Evolutionary conservation across 2,113 vertebrate genomes (phyloP).

Genomic region (Cisticola juncidis): DNA sequence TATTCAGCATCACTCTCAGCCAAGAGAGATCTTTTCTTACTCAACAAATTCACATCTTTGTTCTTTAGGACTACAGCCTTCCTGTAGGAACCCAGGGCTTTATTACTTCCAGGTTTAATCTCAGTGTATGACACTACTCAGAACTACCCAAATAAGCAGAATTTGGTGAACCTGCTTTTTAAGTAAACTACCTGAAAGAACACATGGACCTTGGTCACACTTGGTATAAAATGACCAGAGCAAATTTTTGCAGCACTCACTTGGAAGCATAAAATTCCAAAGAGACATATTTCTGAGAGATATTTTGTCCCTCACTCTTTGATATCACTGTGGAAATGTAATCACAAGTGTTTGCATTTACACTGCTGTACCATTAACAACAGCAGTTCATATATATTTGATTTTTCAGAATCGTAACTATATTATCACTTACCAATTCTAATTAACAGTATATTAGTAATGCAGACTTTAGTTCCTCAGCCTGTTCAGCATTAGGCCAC

Average conservation of each 20-base stretch:
- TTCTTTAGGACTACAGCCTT: not conserved
- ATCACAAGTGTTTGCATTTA: not conserved
- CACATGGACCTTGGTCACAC: fast-evolving
- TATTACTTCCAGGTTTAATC: not conserved
- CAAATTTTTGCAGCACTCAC: not conserved
- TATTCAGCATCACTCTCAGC: not conserved
- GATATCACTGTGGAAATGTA: not conserved
- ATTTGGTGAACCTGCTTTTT: not conserved
- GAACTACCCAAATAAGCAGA: not conserved
- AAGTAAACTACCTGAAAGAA: not conserved
- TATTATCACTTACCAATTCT: not conserved
- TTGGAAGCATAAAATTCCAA: not conserved
- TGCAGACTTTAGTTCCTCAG: not conserved
- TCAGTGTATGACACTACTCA: not conserved
- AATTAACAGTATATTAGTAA: not conserved
- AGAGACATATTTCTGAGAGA: not conserved
- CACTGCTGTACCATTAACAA: not conserved
- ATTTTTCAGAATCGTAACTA: not conserved
- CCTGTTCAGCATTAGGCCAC: not conserved
- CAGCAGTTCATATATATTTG: not conserved
- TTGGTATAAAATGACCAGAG: not conserved
- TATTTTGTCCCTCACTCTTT: not conserved
- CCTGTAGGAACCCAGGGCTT: not conserved
- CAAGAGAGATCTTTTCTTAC: not conserved
- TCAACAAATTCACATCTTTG: not conserved